Conservation (phyloP, 2,888 invertebrate species). For the Hypercompe scribonia region DNA sequence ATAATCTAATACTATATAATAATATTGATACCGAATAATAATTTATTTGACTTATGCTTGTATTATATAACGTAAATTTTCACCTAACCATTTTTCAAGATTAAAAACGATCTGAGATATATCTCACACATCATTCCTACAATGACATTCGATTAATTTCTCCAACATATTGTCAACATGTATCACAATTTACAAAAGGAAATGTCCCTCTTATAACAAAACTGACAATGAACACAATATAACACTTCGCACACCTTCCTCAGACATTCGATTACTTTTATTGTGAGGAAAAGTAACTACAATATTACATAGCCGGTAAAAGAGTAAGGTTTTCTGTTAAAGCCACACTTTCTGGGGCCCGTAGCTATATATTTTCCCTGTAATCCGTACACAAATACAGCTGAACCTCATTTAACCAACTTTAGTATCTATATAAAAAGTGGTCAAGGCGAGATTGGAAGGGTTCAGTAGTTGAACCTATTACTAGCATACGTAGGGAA, state of each 20-base stretch:
- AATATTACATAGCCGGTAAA: slow-evolving; percentile 9
- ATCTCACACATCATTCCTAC: not conserved
- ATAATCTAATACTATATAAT: too few relatives aligned
- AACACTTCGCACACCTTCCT: not conserved
- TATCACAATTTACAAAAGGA: not conserved
- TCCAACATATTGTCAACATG: not conserved
- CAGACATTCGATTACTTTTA: slow-evolving; percentile 6
- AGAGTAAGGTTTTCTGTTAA: slow-evolving; percentile 14
- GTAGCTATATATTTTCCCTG: slow-evolving; percentile 37
- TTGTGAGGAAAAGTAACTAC: slow-evolving; percentile 8
- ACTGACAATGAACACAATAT: slow-evolving; percentile 4
- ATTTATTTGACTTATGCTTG: too few relatives aligned
- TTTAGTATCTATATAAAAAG: slow-evolving; percentile 32
- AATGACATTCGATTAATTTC: not conserved
- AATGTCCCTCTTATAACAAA: not conserved
- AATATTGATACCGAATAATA: too few relatives aligned
- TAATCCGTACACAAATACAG: slow-evolving; percentile 50
- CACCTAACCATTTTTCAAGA: too few relatives aligned
- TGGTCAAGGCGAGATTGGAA: slow-evolving; percentile 19
- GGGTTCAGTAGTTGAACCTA: slow-evolving; percentile 8
- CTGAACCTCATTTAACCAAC: slow-evolving; percentile 47
- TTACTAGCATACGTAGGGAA: not conserved
- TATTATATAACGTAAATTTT: too few relatives aligned
- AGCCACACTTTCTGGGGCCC: slow-evolving; percentile 11
- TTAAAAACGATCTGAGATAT: too few relatives aligned